Percentiles rank a stretch among this genome's conserved stretches.
Evolutionary conservation across 2,797 vertebrate species (phyloP).

Genomic region (Helicolenus hilgendorfi): DNA sequence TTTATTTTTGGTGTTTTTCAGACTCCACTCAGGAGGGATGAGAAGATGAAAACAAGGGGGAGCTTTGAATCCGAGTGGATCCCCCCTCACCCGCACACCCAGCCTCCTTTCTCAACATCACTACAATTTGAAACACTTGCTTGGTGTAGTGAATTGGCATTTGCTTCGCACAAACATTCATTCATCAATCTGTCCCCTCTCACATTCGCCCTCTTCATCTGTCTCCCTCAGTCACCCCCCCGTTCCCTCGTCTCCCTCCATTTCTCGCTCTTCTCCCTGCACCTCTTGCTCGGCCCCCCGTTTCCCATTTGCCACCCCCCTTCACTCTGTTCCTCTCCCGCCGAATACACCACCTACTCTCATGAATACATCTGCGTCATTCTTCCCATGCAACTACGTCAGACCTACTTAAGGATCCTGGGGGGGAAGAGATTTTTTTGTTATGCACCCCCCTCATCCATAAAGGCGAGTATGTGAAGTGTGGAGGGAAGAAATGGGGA

Average conservation of each 20-base stretch:
- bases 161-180: slow-evolving; percentile 67
- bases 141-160: slow-evolving; percentile 73
- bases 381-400: slow-evolving; percentile 67
- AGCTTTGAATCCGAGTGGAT: slow-evolving; percentile 35
- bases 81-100: background rate
- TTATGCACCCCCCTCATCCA: slow-evolving; percentile 42
- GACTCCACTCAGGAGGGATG: slow-evolving; percentile 22
- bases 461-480: slow-evolving; percentile 33
- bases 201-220: slow-evolving; percentile 65
- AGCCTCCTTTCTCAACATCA: slow-evolving; percentile 64
- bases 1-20: slow-evolving; percentile 45
- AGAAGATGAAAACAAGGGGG: slow-evolving; percentile 42
- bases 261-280: slow-evolving; percentile 34
- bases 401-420: slow-evolving; percentile 68
- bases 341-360: slow-evolving; percentile 67
- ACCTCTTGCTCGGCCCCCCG: background rate
- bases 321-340: slow-evolving; percentile 25
- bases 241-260: slow-evolving; percentile 43
- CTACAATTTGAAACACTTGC: slow-evolving; percentile 77
- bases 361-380: slow-evolving; percentile 81
- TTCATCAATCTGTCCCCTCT: slow-evolving; percentile 73
- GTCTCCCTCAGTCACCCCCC: slow-evolving; percentile 52
- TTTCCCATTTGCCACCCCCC: slow-evolving; percentile 19
- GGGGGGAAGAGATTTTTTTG: slow-evolving; percentile 37
- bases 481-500: slow-evolving; percentile 27